phyloP scores from a whole-genome alignment of 2,888 invertebrate genomes.

The Aspidapion aeneum region DNA sequence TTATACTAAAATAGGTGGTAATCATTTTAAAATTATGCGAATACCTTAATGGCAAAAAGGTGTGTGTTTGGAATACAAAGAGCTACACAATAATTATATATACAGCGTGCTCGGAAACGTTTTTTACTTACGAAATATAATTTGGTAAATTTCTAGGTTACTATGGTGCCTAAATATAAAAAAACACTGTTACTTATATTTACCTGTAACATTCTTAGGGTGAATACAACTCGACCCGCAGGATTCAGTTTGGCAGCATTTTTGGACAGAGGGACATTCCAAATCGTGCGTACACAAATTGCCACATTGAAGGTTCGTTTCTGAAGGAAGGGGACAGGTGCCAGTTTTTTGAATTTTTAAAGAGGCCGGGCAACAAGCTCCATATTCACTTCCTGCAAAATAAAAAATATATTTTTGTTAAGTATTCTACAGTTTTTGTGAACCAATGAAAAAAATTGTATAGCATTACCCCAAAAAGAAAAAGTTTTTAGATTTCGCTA shows the following conservation, averaged over 20 bases:
- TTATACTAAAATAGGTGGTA: no score
- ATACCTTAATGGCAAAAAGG: no score
- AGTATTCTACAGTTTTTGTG: not conserved
- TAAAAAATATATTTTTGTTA: not conserved
- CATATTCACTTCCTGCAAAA: constrained; percentile 71
- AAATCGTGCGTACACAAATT: constrained; percentile 72
- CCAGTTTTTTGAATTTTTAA: constrained; percentile 74
- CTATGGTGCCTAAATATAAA: no score
- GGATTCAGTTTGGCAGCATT: constrained; percentile 72
- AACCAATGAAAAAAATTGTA: not conserved
- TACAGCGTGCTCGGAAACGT: no score
- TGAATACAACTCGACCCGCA: constrained; percentile 72
- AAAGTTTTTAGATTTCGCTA: not conserved
- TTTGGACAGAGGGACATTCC: constrained; percentile 78
- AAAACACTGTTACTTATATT: no score
- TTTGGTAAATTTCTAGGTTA: no score
- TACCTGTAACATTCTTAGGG: constrained; percentile 71
- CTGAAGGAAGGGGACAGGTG: constrained; percentile 61
- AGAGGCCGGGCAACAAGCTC: constrained; percentile 81
- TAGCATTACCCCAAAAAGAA: not conserved
- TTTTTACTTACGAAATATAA: no score
- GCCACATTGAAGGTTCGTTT: constrained; percentile 54
- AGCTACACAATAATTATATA: no score
- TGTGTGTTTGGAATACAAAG: no score
- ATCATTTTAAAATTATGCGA: no score